Conservation (phyloP, 2,888 invertebrate species). For the Alentia gelatinosa region DNA sequence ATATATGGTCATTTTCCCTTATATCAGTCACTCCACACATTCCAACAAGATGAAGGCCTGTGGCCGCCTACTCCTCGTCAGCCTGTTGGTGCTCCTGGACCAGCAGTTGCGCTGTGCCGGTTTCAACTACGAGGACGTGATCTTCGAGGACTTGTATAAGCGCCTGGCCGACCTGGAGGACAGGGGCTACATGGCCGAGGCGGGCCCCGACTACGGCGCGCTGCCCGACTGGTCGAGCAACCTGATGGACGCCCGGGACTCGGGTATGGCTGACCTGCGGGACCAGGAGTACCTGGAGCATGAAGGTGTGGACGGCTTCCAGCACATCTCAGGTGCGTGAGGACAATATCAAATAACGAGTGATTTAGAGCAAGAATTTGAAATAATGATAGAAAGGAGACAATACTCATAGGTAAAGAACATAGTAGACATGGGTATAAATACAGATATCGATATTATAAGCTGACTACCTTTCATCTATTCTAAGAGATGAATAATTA, state of each 20-base stretch:
- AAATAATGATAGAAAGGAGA: no score
- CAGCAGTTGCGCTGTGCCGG: constrained; percentile 45
- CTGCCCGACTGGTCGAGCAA: not conserved
- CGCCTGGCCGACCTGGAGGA: constrained; percentile 58
- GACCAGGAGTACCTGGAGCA: constrained; percentile 62
- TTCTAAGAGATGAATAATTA: no score
- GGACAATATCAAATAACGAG: not conserved
- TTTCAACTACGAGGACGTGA: constrained; percentile 59
- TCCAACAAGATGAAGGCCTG: not conserved
- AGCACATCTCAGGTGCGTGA: constrained; percentile 60
- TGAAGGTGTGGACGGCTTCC: constrained; percentile 52
- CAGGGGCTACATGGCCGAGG: not conserved
- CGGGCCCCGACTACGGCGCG: not conserved
- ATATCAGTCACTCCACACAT: not conserved
- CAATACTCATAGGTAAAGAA: no score
- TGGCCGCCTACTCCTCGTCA: constrained; percentile 30
- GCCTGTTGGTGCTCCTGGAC: constrained; percentile 35
- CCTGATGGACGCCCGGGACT: constrained; percentile 21
- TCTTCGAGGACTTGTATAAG: constrained; percentile 63
- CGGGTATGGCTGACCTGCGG: constrained; percentile 49
- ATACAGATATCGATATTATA: no score
- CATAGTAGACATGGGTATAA: no score
- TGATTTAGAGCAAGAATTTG: not conserved
- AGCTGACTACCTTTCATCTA: no score
- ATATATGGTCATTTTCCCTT: no score